Percentiles rank a stretch among this genome's conserved stretches.
These are phyloP conservation scores for Teleogryllus oceanicus DNA, from an alignment of 2,888 invertebrate genomes.

Conservation along the genomic window DNA sequence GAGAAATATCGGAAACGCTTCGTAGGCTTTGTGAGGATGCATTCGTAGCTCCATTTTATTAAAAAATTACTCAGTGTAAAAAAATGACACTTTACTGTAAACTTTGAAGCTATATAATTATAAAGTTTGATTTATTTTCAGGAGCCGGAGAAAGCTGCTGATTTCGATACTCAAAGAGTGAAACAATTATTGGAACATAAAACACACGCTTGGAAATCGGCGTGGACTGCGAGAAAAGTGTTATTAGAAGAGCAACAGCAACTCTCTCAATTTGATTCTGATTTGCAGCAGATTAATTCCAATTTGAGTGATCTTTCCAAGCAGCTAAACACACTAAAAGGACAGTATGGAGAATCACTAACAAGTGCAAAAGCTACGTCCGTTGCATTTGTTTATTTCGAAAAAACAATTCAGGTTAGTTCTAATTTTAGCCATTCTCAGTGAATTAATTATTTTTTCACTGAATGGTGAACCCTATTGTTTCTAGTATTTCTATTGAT, in stretches of 20 bases:
- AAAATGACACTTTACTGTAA: too few relatives aligned
- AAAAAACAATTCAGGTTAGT: constrained; percentile 70
- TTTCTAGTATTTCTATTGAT: too few relatives aligned
- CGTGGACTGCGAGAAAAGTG: constrained; percentile 58
- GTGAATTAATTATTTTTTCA: background rate
- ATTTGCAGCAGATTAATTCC: constrained; percentile 65
- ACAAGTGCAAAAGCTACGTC: constrained; percentile 67
- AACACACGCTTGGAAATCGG: constrained; percentile 61
- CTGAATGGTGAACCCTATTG: too few relatives aligned
- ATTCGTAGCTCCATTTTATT: too few relatives aligned
- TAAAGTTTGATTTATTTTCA: constrained; percentile 36
- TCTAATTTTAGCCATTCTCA: background rate
- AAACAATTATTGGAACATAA: constrained; percentile 59
- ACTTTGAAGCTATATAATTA: too few relatives aligned
- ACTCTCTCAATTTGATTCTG: constrained; percentile 64
- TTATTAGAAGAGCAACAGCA: constrained; percentile 61
- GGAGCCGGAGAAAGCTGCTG: constrained; percentile 64
- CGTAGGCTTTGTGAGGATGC: too few relatives aligned
- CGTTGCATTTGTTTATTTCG: constrained; percentile 69
- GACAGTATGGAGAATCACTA: constrained; percentile 69
- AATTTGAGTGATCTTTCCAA: constrained; percentile 64
- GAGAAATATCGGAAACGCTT: too few relatives aligned
- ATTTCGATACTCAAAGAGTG: constrained; percentile 66
- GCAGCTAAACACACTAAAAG: constrained; percentile 61
- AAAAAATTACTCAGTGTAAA: too few relatives aligned